These are phyloP conservation scores for Pollenia griseotomentosa DNA, from an alignment of 2,888 invertebrate genomes.

Conservation along the genomic window DNA sequence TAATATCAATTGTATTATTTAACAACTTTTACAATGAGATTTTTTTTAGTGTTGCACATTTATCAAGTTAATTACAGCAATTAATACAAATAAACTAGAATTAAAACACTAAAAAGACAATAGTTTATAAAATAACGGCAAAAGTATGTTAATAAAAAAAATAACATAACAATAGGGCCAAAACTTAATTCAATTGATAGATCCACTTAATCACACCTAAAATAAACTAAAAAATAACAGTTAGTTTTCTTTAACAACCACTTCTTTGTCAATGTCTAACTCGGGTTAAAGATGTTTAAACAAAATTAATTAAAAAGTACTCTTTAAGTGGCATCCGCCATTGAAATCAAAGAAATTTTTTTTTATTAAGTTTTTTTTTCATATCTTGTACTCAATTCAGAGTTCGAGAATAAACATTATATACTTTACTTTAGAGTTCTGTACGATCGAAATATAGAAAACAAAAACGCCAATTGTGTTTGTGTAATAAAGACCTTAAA, in stretches of 20 bases:
- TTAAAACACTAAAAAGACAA: background rate
- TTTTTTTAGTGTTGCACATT: slow-evolving; percentile 2
- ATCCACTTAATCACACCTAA: background rate
- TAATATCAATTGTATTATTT: background rate
- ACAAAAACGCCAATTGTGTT: too few relatives aligned
- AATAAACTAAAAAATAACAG: background rate
- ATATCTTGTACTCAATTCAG: too few relatives aligned
- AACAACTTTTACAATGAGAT: background rate
- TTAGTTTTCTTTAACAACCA: background rate
- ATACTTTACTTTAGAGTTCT: too few relatives aligned
- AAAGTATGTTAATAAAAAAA: background rate
- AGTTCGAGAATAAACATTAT: background rate
- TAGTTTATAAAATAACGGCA: background rate
- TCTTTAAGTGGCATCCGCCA: slow-evolving; percentile 9
- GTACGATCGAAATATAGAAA: too few relatives aligned
- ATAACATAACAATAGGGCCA: slow-evolving; percentile 15
- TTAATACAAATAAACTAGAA: slow-evolving; percentile 1
- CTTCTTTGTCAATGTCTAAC: slow-evolving; percentile 19
- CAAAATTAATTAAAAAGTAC: background rate
- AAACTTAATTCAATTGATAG: slow-evolving; percentile 2
- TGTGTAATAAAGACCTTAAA: too few relatives aligned
- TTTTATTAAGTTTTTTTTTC: too few relatives aligned
- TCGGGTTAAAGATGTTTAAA: background rate
- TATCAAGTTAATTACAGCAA: slow-evolving; percentile 11
- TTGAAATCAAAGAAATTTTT: background rate